A percentile compares a stretch with the other conserved stretches of the same genome.
Conservation (phyloP, 1,140 invertebrate genomes). For the Metopolophium dirhodum region DNA sequence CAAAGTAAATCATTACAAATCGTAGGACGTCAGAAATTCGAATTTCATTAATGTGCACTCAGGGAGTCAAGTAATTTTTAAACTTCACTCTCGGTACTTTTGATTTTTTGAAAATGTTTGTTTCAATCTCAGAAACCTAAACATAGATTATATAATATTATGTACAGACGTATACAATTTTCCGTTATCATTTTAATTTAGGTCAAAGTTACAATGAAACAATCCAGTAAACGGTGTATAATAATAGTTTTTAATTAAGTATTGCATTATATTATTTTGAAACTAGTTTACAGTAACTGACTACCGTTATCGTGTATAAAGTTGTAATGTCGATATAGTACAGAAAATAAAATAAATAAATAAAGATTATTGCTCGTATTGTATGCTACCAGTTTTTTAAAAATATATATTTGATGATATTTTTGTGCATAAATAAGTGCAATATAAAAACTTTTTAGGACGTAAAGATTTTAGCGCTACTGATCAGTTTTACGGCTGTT, state of each 20-base stretch:
- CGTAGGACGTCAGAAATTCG: neutral
- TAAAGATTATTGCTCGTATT: neutral
- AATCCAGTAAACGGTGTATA: neutral
- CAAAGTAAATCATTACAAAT: neutral
- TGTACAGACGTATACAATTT: neutral
- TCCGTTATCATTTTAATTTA: neutral
- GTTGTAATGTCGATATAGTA: neutral
- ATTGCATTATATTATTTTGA: neutral
- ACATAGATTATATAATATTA: neutral
- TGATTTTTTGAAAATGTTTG: neutral
- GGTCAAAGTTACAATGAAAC: neutral
- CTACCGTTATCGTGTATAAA: neutral
- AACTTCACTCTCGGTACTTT: neutral
- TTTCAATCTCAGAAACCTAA: neutral
- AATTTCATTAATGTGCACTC: neutral
- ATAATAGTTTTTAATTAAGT: slow-evolving; percentile 4
- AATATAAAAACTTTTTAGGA: neutral
- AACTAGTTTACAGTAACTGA: neutral
- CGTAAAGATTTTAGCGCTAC: too few species aligned
- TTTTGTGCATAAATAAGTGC: too few species aligned
- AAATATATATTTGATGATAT: neutral
- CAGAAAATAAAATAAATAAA: neutral
- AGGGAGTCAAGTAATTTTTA: neutral
- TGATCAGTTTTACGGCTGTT: too few species aligned
- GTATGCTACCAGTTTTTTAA: neutral